Evolutionary conservation across 2,888 invertebrate species (phyloP), one percentile per base, ranked within the genome.

Genomic region (Caenorhabditis sinica): DNA sequence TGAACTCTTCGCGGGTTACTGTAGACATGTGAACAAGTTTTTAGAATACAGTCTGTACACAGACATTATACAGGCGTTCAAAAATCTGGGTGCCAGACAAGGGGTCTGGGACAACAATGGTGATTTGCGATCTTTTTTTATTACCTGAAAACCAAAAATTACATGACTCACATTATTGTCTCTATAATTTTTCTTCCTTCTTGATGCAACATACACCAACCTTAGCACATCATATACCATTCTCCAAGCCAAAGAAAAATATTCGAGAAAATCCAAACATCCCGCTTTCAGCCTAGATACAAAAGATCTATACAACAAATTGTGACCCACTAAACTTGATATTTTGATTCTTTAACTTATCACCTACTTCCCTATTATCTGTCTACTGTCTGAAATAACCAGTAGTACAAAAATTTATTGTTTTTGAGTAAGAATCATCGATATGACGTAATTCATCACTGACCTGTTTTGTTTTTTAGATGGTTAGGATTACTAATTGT

Each of bases 401-500:
- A 28, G 28, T 11, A 20, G 23, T 56, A 25, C 28, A 56, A 40
- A 40, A 40, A 13, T 40, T 28, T 28, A n/a, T 28, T 25, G 20
- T 25, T 56, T 25, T 28, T 25, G 56, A 56, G 56, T 49, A 69
- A 17, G 43, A 40, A 40, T 40, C 40, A 40, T 13, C 13, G 40
- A 11, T 40, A 20, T 71, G 71, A 71, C 58, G 71, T 58, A 71
- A 33, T 58, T 71, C 71, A 56, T 71, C 71, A n/a, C 23, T 71
- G 71, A 71, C 58, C 71, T 58, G n/a, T 43, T 58, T 45, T 58
- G n/a, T 60, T 60, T 71, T 45, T 65, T 13, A 15, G 20, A 33
- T 20, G 28, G 43, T 20, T 20, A 49, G n/a, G 49, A 49, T 9
- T 49, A 49, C 0, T 49, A 40, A 40, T n/a, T n/a, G n/a, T n/a